These are phyloP conservation scores for Apocheima hispidaria DNA, from an alignment of 2,888 invertebrate species.

Conservation along the genomic window DNA sequence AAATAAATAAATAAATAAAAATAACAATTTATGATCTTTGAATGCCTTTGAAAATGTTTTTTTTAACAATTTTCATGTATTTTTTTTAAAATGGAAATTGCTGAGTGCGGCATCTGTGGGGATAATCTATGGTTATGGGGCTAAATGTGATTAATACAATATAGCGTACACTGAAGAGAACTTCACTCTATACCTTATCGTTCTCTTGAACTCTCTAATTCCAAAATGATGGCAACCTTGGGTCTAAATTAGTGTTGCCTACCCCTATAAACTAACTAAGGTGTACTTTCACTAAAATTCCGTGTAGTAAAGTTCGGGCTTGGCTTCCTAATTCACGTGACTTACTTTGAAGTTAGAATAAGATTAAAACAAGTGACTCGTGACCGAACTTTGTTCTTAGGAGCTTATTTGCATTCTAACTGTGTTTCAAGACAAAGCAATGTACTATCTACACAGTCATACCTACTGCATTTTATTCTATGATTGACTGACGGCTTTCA, in stretches of 20 bases:
- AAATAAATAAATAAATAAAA: too few species aligned
- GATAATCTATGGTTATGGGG: too few species aligned
- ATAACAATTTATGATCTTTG: too few species aligned
- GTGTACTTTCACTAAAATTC: slow-evolving; percentile 34
- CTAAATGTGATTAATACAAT: too few species aligned
- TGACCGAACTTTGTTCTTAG: slow-evolving; percentile 21
- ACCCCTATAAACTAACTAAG: slow-evolving; percentile 31
- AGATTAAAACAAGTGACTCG: slow-evolving; percentile 28
- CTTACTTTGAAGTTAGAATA: slow-evolving; percentile 26
- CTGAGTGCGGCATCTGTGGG: too few species aligned
- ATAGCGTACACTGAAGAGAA: not conserved
- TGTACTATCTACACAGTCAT: not conserved
- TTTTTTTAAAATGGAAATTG: too few species aligned
- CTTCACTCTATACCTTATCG: slow-evolving; percentile 7
- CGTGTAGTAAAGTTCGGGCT: slow-evolving; percentile 25
- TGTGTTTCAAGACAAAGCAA: not conserved
- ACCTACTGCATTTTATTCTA: not conserved
- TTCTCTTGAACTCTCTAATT: slow-evolving; percentile 18
- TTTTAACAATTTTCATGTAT: too few species aligned
- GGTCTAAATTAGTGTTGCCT: slow-evolving; percentile 24
- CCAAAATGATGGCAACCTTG: slow-evolving; percentile 26
- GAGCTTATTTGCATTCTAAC: slow-evolving; percentile 21
- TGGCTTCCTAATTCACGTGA: slow-evolving; percentile 29
- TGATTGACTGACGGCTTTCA: too few species aligned
- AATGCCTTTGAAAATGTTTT: too few species aligned